Percentiles rank a stretch among this genome's conserved stretches.
Conservation (phyloP, 2,797 vertebrate species). For the Hemitrygon akajei region DNA sequence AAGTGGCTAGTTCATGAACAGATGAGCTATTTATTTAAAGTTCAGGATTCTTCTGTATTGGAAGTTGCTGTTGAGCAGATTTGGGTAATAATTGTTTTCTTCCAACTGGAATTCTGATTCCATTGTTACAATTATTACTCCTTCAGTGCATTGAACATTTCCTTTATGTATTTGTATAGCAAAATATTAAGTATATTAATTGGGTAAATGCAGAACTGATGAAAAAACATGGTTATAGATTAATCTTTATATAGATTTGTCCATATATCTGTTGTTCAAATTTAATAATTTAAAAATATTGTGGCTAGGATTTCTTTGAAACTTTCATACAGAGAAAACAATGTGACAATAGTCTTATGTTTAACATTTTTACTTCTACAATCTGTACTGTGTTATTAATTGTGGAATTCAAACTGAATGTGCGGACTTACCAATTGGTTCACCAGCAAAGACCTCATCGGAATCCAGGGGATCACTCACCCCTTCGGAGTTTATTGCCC, state of each 20-base stretch:
- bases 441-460: conserved; percentile 53
- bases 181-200: background rate
- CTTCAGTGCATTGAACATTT: background rate
- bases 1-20: background rate
- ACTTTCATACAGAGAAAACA: background rate
- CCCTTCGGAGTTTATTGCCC: conserved; percentile 53
- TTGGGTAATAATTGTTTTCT: background rate
- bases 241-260: too few relatives aligned
- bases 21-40: background rate
- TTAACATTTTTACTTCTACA: background rate
- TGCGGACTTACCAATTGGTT: conserved; percentile 52
- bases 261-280: too few relatives aligned
- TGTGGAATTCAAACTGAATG: background rate
- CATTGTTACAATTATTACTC: background rate
- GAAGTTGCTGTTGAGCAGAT: background rate
- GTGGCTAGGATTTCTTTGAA: background rate
- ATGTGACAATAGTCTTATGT: background rate
- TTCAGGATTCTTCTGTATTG: too few relatives aligned
- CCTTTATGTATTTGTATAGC: background rate
- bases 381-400: background rate
- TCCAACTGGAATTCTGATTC: background rate
- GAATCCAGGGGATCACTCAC: conserved; percentile 55
- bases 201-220: too few relatives aligned
- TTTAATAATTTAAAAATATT: background rate
- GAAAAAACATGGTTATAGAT: too few relatives aligned